Evolutionary conservation across 1,140 invertebrate genomes (phyloP).

Genomic region (Drosophila burlai): DNA sequence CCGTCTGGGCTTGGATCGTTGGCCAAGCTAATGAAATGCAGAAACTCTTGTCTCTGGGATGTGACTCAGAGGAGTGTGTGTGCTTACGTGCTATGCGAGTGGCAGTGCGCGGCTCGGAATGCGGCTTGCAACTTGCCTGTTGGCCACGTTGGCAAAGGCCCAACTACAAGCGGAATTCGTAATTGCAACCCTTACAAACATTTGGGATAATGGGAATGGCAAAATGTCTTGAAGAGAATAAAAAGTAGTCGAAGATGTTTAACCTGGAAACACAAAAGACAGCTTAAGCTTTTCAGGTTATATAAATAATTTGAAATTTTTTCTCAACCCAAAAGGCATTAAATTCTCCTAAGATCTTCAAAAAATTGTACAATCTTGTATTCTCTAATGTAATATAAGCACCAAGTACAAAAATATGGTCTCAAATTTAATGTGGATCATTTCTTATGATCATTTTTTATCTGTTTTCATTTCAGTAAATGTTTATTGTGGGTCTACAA

Average conservation of each 20-base stretch:
- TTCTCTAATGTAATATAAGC: no score
- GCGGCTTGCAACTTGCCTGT: conserved; percentile 33
- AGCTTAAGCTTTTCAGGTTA: not conserved
- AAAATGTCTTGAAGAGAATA: not conserved
- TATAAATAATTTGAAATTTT: not conserved
- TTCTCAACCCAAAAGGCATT: no score
- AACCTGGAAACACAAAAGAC: not conserved
- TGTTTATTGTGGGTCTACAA: not conserved
- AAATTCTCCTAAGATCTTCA: no score
- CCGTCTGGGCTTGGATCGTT: conserved; percentile 8
- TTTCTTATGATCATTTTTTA: not conserved
- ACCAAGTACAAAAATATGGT: no score
- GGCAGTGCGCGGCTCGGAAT: conserved; percentile 35
- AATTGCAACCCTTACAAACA: conserved; percentile 16
- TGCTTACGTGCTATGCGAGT: conserved; percentile 44
- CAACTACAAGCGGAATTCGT: conserved; percentile 10
- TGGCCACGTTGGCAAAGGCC: conserved; percentile 32
- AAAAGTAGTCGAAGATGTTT: not conserved
- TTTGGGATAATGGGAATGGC: not conserved
- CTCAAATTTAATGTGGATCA: no score
- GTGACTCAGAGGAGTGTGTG: conserved; percentile 46
- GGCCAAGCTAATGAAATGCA: conserved; percentile 48
- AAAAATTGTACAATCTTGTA: no score
- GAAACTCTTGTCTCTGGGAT: conserved; percentile 30
- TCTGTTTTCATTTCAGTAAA: not conserved